These are phyloP conservation scores for Drosophila nasuta DNA, from an alignment of 1,140 invertebrate genomes.

Conservation along the genomic window DNA sequence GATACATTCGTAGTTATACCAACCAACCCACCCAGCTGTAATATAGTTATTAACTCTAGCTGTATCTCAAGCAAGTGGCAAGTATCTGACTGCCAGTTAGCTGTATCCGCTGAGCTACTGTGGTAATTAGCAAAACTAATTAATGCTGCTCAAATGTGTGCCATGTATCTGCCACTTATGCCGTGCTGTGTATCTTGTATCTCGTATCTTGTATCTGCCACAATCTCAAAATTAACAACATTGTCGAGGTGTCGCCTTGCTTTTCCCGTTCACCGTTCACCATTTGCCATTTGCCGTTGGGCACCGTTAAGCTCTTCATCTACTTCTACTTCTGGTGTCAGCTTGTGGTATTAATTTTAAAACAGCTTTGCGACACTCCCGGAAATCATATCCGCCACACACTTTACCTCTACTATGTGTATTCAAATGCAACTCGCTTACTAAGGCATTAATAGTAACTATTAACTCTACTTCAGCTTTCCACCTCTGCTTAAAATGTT, in stretches of 20 bases:
- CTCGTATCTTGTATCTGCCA: constrained; percentile 15
- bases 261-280: background rate
- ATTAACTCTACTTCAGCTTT: background rate
- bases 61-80: constrained; percentile 4
- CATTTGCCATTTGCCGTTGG: constrained; percentile 17
- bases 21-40: too few species aligned
- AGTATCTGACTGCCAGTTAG: constrained; percentile 41
- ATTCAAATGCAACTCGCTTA: constrained; percentile 1
- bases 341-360: constrained; percentile 42
- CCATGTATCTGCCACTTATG: constrained; percentile 28
- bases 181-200: constrained; percentile 4
- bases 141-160: constrained; percentile 65
- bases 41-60: background rate
- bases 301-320: constrained; percentile 32
- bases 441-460: constrained; percentile 11
- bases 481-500: background rate
- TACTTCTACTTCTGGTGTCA: background rate
- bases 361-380: constrained; percentile 27
- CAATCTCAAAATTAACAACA: constrained; percentile 22
- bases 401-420: background rate
- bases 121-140: constrained; percentile 75
- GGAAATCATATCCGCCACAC: constrained; percentile 17
- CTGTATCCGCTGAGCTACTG: constrained; percentile 39
- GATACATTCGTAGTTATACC: background rate
- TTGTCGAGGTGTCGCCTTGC: constrained; percentile 23